A percentile compares a stretch with the other conserved stretches of the same genome.
phyloP scores from a whole-genome alignment of 2,797 vertebrate genomes.

The Enteromius paludinosus region DNA sequence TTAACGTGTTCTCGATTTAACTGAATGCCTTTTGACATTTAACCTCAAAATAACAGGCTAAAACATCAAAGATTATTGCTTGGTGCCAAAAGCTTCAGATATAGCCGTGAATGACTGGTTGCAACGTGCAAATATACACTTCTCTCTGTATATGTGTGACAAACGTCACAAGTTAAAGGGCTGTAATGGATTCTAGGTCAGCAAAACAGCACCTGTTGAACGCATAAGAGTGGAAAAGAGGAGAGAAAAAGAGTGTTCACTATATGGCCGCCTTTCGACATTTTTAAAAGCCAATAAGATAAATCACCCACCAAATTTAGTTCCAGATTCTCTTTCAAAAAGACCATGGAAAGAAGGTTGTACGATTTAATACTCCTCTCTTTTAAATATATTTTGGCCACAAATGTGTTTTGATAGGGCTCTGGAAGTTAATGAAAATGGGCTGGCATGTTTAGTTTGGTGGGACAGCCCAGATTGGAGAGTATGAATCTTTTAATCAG shows the following conservation, averaged over 20 bases:
- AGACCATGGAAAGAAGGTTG: not conserved
- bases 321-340: slow-evolving; percentile 45
- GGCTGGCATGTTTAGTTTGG: slow-evolving; percentile 56
- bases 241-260: slow-evolving; percentile 1
- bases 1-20: not conserved
- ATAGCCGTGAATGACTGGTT: slow-evolving; percentile 38
- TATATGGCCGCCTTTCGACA: not conserved
- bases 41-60: slow-evolving; percentile 38
- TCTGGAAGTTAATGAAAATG: slow-evolving; percentile 58
- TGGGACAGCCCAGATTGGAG: slow-evolving; percentile 58
- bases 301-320: slow-evolving; percentile 56
- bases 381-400: slow-evolving; percentile 22
- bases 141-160: slow-evolving; percentile 33
- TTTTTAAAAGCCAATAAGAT: slow-evolving; percentile 22
- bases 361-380: slow-evolving; percentile 33
- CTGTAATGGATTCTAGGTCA: slow-evolving; percentile 77
- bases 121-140: slow-evolving; percentile 1
- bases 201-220: slow-evolving; percentile 73
- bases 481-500: slow-evolving; percentile 70
- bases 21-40: not conserved
- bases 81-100: slow-evolving; percentile 16
- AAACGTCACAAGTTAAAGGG: slow-evolving; percentile 71
- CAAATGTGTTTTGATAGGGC: slow-evolving; percentile 49
- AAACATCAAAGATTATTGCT: slow-evolving; percentile 24
- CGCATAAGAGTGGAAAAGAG: slow-evolving; percentile 64